These are phyloP conservation scores for Macrosoma leucophasiata DNA, from an alignment of 2,888 invertebrate genomes.

Conservation along the genomic window DNA sequence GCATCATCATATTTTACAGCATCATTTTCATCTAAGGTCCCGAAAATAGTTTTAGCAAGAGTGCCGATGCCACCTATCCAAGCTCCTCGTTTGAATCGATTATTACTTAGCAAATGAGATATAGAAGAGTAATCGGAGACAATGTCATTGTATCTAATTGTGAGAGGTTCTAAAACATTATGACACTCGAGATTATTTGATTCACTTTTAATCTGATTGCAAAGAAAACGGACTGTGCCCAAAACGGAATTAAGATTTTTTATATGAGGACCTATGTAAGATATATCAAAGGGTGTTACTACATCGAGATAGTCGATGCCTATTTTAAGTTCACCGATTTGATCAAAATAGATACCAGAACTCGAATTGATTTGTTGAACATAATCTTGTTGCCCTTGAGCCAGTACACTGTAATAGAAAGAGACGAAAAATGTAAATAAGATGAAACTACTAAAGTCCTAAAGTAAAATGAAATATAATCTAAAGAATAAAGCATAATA, in stretches of 20 bases:
- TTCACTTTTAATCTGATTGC: constrained; percentile 2
- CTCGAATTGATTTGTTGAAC: constrained; percentile 2
- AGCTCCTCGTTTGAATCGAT: constrained; percentile 19
- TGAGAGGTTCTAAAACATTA: constrained; percentile 6
- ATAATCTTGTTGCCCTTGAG: constrained; percentile 3
- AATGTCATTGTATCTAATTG: constrained; percentile 4
- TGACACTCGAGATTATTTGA: constrained; percentile 10
- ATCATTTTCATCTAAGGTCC: constrained; percentile 30
- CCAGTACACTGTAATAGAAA: constrained; percentile 1
- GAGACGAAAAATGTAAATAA: not conserved
- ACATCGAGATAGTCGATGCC: not conserved
- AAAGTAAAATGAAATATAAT: too few relatives aligned
- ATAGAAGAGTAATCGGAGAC: constrained; percentile 10
- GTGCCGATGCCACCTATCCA: constrained; percentile 26
- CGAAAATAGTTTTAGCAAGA: constrained; percentile 29
- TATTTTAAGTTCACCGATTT: constrained; percentile 3
- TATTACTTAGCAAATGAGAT: constrained; percentile 7
- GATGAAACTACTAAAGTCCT: too few relatives aligned
- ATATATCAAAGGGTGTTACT: constrained; percentile 2
- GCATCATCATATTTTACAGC: constrained; percentile 27
- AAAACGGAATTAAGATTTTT: constrained; percentile 3
- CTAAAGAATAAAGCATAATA: too few relatives aligned
- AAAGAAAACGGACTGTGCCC: constrained; percentile 1
- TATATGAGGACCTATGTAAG: constrained; percentile 3
- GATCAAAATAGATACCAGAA: constrained; percentile 2